Conservation (phyloP, 2,797 vertebrate genomes). For the Pseudopleuronectes americanus region DNA sequence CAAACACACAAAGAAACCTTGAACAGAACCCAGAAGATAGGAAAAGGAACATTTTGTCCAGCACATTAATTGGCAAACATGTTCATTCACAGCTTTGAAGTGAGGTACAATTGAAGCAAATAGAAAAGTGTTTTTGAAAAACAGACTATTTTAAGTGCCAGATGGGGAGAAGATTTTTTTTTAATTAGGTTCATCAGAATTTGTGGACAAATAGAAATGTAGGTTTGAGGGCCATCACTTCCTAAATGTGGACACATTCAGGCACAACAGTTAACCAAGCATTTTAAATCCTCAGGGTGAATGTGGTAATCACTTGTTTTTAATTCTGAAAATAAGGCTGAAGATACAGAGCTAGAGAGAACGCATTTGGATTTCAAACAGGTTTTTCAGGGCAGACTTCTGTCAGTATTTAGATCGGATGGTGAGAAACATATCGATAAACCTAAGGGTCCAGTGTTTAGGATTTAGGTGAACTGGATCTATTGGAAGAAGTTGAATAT, state of each 20-base stretch:
- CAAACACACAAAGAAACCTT: no score
- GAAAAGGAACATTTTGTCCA: constrained; percentile 2
- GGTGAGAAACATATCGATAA: no score
- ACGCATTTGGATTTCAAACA: no score
- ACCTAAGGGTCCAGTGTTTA: no score
- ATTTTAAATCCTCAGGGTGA: background rate
- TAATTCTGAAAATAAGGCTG: background rate
- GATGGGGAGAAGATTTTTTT: background rate
- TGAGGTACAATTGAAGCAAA: constrained; percentile 2
- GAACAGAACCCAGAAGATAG: background rate
- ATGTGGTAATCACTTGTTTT: background rate
- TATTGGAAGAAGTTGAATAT: no score
- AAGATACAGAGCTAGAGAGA: background rate
- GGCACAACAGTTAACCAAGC: no score
- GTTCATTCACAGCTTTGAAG: background rate
- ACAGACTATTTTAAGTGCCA: constrained; percentile 3
- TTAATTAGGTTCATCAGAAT: background rate
- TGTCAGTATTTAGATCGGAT: no score
- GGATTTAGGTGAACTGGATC: no score
- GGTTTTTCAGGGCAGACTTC: background rate
- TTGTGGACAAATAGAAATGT: background rate
- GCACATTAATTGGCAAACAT: constrained; percentile 6
- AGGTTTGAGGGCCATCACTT: background rate
- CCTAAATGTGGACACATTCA: no score
- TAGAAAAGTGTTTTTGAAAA: background rate